A percentile compares a stretch with the other conserved stretches of the same genome.
phyloP scores from a whole-genome alignment of 2,113 vertebrate genomes.

The Chinchilla lanigera region DNA sequence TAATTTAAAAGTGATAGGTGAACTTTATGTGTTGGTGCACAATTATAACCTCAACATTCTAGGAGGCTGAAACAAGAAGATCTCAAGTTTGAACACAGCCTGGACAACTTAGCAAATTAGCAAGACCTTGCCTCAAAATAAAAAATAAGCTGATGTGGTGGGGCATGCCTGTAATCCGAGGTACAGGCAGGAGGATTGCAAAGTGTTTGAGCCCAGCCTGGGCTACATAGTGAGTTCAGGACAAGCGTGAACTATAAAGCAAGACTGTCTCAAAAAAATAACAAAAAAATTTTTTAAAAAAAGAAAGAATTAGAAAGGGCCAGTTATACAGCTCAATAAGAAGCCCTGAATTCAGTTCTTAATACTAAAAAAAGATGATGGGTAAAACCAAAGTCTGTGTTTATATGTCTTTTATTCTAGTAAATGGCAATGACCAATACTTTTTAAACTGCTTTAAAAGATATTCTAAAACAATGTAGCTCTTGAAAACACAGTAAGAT shows the following conservation, averaged over 20 bases:
- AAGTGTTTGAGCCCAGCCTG: not conserved
- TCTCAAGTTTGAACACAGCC: not conserved
- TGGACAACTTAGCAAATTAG: not conserved
- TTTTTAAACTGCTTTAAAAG: not conserved
- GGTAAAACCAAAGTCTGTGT: accelerated
- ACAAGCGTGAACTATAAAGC: not conserved
- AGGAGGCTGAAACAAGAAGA: not conserved
- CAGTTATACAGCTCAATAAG: not conserved
- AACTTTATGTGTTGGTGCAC: accelerated
- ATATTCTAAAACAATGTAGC: not conserved
- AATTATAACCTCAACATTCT: no score
- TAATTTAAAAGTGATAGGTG: accelerated
- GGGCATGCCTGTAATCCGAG: not conserved
- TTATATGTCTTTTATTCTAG: not conserved
- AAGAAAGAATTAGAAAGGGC: not conserved
- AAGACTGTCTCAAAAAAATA: not conserved
- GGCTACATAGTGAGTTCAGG: not conserved
- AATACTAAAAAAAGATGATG: not conserved
- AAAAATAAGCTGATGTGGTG: not conserved
- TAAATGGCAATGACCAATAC: not conserved
- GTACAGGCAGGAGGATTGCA: not conserved
- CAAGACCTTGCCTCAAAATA: not conserved
- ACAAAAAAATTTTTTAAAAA: not conserved
- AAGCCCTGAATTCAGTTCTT: not conserved
- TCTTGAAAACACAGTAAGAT: not conserved